Evolutionary conservation across 37 sponge, comb jelly and placozoan genomes (phyloP), one percentile per base, ranked within the genome.

Genomic region (Halisarca cf. caerulea): DNA sequence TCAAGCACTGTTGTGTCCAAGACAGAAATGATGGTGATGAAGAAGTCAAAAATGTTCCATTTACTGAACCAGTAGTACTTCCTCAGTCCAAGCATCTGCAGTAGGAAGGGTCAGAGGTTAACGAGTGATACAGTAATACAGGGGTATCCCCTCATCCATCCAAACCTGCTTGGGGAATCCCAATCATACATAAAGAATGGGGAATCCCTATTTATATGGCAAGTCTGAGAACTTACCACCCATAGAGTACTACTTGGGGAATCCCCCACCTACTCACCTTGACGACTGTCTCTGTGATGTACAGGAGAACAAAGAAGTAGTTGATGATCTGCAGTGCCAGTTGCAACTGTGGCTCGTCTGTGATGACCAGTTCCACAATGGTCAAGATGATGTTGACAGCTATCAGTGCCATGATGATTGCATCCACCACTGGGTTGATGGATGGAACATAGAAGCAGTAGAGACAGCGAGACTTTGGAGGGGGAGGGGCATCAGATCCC

Each of bases 41-140:
- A 47, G 32, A 96, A 69, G 43, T 96, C 97, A 38, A 91, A 83
- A 15, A 87, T 2, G 71, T 94, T 94, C 93, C 92, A 94, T 35
- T 82, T 82, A 72, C 77, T 87, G 25, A 73, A 80, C 79, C 89
- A 96, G 86, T 92, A 96, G 84, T 96, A 82, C 75, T 86, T 66
- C 64, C 91, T n/a, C 84, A 90, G 91, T 0, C 96, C 96, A 60
- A 88, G 71, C 9, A 91, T 78, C 87, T 92, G 24, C 0, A 60
- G 43, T 43, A 35, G 39, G 25, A n/a, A 17, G 60, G 23, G 60
- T 59, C 1, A 27, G 60, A 27, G 60, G 60, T 59, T n/a, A 5
- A 54, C 57, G 17, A 17, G 15, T 3, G 60, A 9, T 3, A 27
- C 23, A 27, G 8, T n/a, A 6, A 59, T 59, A 59, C 60, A 59